These are phyloP conservation scores for Gambusia holbrooki DNA, from an alignment of 2,113 vertebrate genomes.

Conservation along the genomic window DNA sequence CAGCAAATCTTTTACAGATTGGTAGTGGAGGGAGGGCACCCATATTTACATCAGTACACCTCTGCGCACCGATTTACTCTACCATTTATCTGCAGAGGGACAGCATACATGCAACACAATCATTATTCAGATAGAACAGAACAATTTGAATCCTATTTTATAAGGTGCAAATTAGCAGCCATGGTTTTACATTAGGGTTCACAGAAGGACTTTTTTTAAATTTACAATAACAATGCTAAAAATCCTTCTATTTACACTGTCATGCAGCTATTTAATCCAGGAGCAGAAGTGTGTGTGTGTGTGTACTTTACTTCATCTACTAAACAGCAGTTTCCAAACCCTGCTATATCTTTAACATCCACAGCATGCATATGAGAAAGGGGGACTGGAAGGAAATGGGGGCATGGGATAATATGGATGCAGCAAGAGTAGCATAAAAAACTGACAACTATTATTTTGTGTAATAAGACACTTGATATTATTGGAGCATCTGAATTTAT, in stretches of 20 bases:
- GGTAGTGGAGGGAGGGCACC: not conserved
- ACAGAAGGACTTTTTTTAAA: slow-evolving; percentile 7
- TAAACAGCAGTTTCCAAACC: not conserved
- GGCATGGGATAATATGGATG: not conserved
- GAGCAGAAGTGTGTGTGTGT: not conserved
- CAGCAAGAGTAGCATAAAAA: not conserved
- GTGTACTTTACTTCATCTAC: no score
- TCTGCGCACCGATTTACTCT: slow-evolving; percentile 11
- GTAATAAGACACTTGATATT: not conserved
- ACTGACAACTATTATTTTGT: not conserved
- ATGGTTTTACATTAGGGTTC: slow-evolving; percentile 4
- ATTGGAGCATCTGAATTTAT: not conserved
- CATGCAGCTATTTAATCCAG: not conserved
- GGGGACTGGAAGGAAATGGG: not conserved
- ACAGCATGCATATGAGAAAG: not conserved
- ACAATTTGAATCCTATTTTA: slow-evolving; percentile 5
- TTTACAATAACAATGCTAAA: slow-evolving; percentile 1
- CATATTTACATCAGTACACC: slow-evolving; percentile 27
- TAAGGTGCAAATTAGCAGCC: no score
- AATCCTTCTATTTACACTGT: not conserved
- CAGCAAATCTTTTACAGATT: slow-evolving; percentile 45
- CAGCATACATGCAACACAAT: slow-evolving; percentile 2
- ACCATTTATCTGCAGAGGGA: slow-evolving; percentile 12
- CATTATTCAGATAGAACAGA: slow-evolving; percentile 7
- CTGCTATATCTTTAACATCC: not conserved